Conservation (phyloP, 2,113 vertebrate species). For the Macrotus californicus region DNA sequence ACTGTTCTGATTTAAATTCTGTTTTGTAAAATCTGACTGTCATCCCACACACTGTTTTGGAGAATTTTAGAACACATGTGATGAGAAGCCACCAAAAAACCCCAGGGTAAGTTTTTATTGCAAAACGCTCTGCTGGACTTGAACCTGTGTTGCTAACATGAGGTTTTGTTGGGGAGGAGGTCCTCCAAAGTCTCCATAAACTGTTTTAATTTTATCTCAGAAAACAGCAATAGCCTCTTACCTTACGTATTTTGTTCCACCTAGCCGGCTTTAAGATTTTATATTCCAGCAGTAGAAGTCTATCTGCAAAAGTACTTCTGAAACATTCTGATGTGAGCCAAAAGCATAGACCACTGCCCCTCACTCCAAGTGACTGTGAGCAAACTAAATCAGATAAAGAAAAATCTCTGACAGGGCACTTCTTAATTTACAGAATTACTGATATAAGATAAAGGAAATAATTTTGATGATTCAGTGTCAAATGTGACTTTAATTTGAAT, state of each 20-base stretch:
- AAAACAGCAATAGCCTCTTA: neutral
- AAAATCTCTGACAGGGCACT: neutral
- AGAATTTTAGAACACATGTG: neutral
- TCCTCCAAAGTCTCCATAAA: neutral
- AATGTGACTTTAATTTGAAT: neutral
- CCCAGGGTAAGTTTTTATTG: neutral
- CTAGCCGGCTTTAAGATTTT: neutral
- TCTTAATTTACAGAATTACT: neutral
- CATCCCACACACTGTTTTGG: neutral
- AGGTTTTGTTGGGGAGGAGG: neutral
- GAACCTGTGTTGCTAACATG: neutral
- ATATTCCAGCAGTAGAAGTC: neutral
- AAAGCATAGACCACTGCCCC: neutral
- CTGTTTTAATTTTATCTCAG: neutral
- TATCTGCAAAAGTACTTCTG: neutral
- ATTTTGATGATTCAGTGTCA: neutral
- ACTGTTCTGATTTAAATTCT: conserved; percentile 6
- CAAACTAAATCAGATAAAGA: neutral
- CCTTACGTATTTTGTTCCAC: neutral
- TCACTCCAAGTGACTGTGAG: neutral
- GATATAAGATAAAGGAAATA: neutral
- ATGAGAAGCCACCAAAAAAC: neutral
- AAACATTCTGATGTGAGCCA: neutral
- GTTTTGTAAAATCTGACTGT: neutral
- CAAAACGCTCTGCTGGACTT: neutral